Evolutionary conservation across 2,888 invertebrate genomes (phyloP), one percentile per base, ranked within the genome.

Genomic region (Mechanitis messenoides): DNA sequence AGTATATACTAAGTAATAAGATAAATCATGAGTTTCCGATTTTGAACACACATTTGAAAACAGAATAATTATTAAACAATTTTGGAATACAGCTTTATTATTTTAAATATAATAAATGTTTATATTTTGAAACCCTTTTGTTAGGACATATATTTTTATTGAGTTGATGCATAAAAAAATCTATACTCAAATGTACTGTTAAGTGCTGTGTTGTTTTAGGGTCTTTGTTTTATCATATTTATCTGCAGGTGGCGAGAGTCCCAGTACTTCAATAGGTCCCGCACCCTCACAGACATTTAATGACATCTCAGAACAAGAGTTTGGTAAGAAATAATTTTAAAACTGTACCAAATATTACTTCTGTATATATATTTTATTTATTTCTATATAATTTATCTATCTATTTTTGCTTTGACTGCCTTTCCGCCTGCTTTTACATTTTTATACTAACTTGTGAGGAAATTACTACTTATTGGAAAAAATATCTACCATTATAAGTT

Each of bases 211-310:
- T 50, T 12, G 12, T 38, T 45, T 31, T 64, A 61, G 61, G 61
- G 61, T 42, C 53, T 59, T 64, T 42, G 61, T 61, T 63, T 57
- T 64, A 66, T 61, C 55, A n/a, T 66, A 20, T 66, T 64, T 58
- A 66, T 76, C 63, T 74, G 66, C 86, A 90, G 89, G 89, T 87
- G 87, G 79, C 60, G 89, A 88, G 56, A 76, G 74, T 66, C 75
- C 87, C 56, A 82, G 84, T 58, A 74, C 86, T 2, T 83, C 86
- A 12, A 72, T 84, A 61, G 75, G 76, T 62, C 70, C 74, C 65
- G 68, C 74, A 61, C 73, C 80, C 59, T 74, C 80, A 66, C 79
- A 74, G 66, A 75, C 71, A 64, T 77, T 78, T 74, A 75, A 76
- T 58, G 84, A 83, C 69, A 77, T 87, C 71, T 74, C 78, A 70